Percentiles rank a stretch among this genome's conserved stretches.
These are phyloP conservation scores for Tetraodon nigroviridis DNA, from an alignment of 2,113 vertebrate genomes.

Conservation along the genomic window DNA sequence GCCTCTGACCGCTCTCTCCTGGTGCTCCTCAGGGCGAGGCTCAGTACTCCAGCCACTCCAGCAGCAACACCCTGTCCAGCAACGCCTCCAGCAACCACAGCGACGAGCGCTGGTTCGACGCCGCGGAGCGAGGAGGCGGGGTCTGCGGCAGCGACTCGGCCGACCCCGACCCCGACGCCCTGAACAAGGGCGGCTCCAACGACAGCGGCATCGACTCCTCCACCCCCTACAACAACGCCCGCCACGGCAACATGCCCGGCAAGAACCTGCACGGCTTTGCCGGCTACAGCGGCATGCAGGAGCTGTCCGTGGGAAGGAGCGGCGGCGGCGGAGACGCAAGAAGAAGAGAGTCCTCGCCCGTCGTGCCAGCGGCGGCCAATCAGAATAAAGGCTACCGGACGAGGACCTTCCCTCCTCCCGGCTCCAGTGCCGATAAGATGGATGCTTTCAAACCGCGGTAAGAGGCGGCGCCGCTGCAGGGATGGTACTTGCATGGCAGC, in stretches of 20 bases:
- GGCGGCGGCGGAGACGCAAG: constrained; percentile 48
- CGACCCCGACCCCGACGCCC: constrained; percentile 76
- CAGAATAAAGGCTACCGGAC: constrained; percentile 80
- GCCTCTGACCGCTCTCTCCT: not conserved
- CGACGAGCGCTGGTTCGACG: constrained; percentile 89
- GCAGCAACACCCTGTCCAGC: constrained; percentile 91
- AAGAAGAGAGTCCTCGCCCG: constrained; percentile 76
- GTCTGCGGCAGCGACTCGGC: constrained; percentile 60
- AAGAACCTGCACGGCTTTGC: constrained; percentile 71
- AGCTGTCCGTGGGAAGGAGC: constrained; percentile 50
- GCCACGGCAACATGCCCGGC: constrained; percentile 66
- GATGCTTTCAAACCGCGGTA: constrained; percentile 74
- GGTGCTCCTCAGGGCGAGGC: constrained; percentile 75
- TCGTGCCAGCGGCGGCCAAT: constrained; percentile 47
- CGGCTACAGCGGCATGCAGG: constrained; percentile 67
- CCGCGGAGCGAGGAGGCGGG: constrained; percentile 48
- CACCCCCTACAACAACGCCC: constrained; percentile 72
- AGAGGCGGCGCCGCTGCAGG: constrained; percentile 9
- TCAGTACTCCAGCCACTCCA: constrained; percentile 90
- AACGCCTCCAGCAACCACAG: constrained; percentile 90
- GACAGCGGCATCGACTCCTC: constrained; percentile 89
- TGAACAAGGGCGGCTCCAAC: constrained; percentile 82
- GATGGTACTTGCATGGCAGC: constrained; percentile 8
- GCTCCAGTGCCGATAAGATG: constrained; percentile 63
- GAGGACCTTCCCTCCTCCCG: constrained; percentile 76